phyloP scores from a whole-genome alignment of 2,113 vertebrate species.

The Notechis scutatus region DNA sequence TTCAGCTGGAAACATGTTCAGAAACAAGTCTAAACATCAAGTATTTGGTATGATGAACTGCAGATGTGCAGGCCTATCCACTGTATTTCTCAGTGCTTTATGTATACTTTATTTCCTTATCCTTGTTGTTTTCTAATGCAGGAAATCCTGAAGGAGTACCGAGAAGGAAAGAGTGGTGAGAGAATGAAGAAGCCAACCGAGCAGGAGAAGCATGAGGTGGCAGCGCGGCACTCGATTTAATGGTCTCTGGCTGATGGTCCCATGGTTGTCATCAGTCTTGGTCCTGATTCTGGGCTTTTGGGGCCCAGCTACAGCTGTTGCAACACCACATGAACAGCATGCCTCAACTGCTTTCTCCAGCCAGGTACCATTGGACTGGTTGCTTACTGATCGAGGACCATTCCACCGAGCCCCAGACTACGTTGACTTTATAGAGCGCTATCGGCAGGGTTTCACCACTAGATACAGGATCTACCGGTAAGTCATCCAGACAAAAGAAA shows the following conservation, averaged over 20 bases:
- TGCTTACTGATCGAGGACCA: conserved; percentile 92
- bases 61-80: neutral
- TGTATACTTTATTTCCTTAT: accelerated
- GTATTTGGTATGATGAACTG: no score
- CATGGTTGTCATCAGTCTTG: conserved; percentile 65
- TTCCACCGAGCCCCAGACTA: conserved; percentile 94
- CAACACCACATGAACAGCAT: conserved; percentile 59
- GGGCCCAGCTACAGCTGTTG: conserved; percentile 45
- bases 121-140: conserved; percentile 46
- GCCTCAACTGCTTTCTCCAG: conserved; percentile 37
- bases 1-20: neutral
- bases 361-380: conserved; percentile 87
- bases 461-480: conserved; percentile 99
- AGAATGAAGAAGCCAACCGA: conserved; percentile 76
- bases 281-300: conserved; percentile 43
- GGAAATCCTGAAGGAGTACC: conserved; percentile 51
- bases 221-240: conserved; percentile 73
- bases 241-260: conserved; percentile 73
- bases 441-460: conserved; percentile 94
- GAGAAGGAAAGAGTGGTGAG: conserved; percentile 55
- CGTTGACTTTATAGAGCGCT: conserved; percentile 90
- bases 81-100: accelerated
- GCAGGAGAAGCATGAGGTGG: conserved; percentile 83
- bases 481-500: conserved; percentile 20
- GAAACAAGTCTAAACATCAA: neutral